Conservation (phyloP, 2,797 vertebrate genomes). For the Lepus townsendii region DNA sequence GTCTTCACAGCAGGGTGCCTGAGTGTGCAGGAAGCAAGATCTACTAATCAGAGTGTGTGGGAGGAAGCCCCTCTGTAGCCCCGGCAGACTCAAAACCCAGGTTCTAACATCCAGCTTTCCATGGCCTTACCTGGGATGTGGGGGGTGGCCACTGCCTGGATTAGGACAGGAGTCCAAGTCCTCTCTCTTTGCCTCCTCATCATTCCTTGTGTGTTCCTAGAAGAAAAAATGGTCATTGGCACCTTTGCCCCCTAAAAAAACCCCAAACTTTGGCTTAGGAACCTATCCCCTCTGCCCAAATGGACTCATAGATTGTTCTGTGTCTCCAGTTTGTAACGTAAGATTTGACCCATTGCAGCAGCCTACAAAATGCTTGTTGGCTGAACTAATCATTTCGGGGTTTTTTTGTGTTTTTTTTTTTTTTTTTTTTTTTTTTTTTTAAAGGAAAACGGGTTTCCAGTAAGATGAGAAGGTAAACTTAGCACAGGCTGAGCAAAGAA, state of each 20-base stretch:
- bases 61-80: neutral
- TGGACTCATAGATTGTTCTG: neutral
- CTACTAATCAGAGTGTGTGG: neutral
- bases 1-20: neutral
- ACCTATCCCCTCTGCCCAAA: neutral
- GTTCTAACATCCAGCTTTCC: neutral
- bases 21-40: neutral
- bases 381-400: neutral
- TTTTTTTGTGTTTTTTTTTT: no score
- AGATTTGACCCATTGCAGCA: neutral
- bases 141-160: neutral
- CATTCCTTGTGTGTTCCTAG: neutral
- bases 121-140: neutral
- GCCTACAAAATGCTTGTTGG: neutral
- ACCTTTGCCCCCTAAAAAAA: neutral
- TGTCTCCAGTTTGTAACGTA: neutral
- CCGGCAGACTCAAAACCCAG: neutral
- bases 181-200: neutral
- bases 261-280: neutral
- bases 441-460: conserved; percentile 21
- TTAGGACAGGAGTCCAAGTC: neutral
- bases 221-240: neutral
- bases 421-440: no score
- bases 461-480: conserved; percentile 49
- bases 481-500: neutral